A percentile compares a stretch with the other conserved stretches of the same genome.
Evolutionary conservation across 2,113 vertebrate species (phyloP).

Genomic region (Pardalotus punctatus): DNA sequence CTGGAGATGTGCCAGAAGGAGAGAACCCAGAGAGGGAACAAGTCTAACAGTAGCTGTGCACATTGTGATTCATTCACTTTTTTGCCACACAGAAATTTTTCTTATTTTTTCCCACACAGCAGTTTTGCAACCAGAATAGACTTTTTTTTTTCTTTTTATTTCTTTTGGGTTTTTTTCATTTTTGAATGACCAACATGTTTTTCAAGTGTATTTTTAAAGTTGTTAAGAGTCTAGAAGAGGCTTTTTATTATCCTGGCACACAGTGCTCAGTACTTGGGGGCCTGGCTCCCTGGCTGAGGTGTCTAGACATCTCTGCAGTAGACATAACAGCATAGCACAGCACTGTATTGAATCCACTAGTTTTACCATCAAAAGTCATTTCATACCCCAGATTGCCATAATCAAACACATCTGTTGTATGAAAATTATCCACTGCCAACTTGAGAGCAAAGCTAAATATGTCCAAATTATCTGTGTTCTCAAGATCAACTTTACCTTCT

Average conservation of each 20-base stretch:
- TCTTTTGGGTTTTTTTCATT: not conserved
- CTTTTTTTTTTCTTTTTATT: fast-evolving
- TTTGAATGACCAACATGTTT: not conserved
- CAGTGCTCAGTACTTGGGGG: not conserved
- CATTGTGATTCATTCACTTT: not conserved
- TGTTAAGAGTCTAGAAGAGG: not conserved
- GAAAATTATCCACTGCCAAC: not conserved
- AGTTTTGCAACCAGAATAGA: not conserved
- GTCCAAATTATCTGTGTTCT: not conserved
- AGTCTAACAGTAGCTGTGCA: not conserved
- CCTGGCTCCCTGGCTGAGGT: not conserved
- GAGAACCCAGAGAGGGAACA: fast-evolving
- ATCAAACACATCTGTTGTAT: conserved; percentile 28
- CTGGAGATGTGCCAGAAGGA: not conserved
- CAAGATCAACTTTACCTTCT: not conserved
- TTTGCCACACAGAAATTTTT: not conserved
- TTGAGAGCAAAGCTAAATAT: not conserved
- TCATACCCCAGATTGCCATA: not conserved
- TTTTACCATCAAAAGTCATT: not conserved
- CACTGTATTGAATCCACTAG: not conserved
- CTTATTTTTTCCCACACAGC: not conserved
- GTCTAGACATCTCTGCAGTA: conserved; percentile 46
- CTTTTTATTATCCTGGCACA: not conserved
- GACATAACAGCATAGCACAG: not conserved
- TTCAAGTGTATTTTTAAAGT: conserved; percentile 1